A percentile compares a stretch with the other conserved stretches of the same genome.
These are phyloP conservation scores for Spinibarbus caldwelli DNA, from an alignment of 2,797 vertebrate genomes.

Conservation along the genomic window DNA sequence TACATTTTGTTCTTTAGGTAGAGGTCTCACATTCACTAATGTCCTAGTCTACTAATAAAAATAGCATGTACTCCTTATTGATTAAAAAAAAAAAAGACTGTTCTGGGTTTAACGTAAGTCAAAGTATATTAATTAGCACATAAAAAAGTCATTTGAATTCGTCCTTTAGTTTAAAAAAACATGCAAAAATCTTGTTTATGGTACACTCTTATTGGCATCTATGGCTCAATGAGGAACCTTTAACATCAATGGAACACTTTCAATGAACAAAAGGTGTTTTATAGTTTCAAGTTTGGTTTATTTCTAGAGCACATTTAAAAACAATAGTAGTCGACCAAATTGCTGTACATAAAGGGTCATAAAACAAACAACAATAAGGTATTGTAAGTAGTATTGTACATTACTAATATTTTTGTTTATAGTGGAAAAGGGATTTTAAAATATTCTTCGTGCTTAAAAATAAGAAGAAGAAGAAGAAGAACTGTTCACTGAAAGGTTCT, in stretches of 20 bases:
- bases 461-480: no score
- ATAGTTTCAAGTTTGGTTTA: no score
- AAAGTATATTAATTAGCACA: not conserved
- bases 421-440: not conserved
- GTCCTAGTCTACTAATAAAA: not conserved
- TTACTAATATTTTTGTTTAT: not conserved
- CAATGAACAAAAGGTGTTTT: not conserved
- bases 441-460: no score
- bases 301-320: not conserved
- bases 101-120: no score
- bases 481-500: not conserved
- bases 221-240: not conserved
- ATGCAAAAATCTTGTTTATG: not conserved
- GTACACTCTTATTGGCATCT: not conserved
- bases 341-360: not conserved
- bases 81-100: not conserved
- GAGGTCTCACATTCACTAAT: slow-evolving; percentile 4
- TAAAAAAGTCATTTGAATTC: not conserved
- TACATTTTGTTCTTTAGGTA: slow-evolving; percentile 56
- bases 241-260: not conserved
- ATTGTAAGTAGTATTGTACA: not conserved
- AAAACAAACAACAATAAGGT: not conserved
- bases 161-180: not conserved
- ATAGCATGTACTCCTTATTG: not conserved
- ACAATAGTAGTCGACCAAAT: not conserved